Evolutionary conservation across 1,140 invertebrate species (phyloP), one percentile per base, ranked within the genome.

Genomic region (Danaus melanippus): DNA sequence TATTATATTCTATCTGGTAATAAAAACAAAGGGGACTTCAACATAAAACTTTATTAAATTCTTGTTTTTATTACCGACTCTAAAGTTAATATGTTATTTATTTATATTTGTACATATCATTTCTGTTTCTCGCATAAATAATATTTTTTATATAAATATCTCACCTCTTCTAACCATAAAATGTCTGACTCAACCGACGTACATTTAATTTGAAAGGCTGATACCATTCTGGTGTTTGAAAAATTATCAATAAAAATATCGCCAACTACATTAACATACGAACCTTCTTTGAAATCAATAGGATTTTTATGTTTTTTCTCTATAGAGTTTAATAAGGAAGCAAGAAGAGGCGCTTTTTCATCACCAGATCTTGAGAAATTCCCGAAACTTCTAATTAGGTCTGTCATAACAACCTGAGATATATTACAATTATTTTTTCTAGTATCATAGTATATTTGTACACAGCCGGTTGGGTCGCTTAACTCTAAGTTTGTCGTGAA

Each of bases 141-240:
- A 74, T 68, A 84, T 46, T 79, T 84, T 39, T 82, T 76, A 75
- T 86, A 86, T 11, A 84, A 60, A 71, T 82, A 82, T 50, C 62
- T 69, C 0, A 86, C 56, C 53, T 86, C 83, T 58, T 80, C 74
- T 55, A 86, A 69, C 83, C 83, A 86, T 10, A 84, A 54, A 32
- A 86, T 48, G 60, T 86, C 81, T 56, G 69, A 60, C 47, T 77
- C 73, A 8, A 71, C 53, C 9, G 67, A 66, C 12, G 76, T 76
- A 42, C 56, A 58, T 42, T 65, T 60, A 63, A 73, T 82, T 32
- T 73, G 58, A 60, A 71, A 86, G 0, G 75, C 83, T 1, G 78
- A 80, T 10, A 86, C 50, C 71, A 83, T 77, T 62, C 83, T 71
- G 10, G 51, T 45, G 60, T 71, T 69, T 56, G 51, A 75, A 1